Conservation (phyloP, 2,797 vertebrate genomes). For the Neosilurus mollespiculum region DNA sequence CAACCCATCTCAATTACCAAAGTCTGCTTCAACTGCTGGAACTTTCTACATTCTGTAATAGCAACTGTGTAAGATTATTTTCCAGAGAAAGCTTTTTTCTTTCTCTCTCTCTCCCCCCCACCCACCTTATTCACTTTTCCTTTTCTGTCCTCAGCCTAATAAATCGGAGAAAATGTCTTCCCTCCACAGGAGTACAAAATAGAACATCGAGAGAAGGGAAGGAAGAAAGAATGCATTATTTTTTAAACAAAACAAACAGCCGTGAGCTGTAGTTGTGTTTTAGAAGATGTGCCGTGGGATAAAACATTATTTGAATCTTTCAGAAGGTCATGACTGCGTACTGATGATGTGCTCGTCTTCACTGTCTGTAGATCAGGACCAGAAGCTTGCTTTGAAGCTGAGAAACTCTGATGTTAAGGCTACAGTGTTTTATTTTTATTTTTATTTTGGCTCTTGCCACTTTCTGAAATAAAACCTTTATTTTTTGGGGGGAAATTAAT, state of each 20-base stretch:
- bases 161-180: slow-evolving; percentile 58
- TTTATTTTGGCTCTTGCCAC: background rate
- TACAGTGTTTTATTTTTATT: background rate
- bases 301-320: slow-evolving; percentile 61
- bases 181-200: slow-evolving; percentile 58
- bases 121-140: background rate
- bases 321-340: slow-evolving; percentile 61
- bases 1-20: slow-evolving; percentile 59
- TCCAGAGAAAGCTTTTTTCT: slow-evolving; percentile 39
- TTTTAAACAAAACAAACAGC: slow-evolving; percentile 8
- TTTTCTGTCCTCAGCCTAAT: slow-evolving; percentile 59
- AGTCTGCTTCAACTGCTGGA: slow-evolving; percentile 41
- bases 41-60: slow-evolving; percentile 51
- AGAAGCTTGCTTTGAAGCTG: slow-evolving; percentile 8
- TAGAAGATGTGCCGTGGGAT: slow-evolving; percentile 61
- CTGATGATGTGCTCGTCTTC: slow-evolving; percentile 48
- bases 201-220: slow-evolving; percentile 35
- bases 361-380: slow-evolving; percentile 31
- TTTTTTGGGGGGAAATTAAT: background rate
- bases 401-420: background rate
- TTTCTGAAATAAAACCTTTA: background rate
- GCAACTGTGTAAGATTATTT: slow-evolving; percentile 43
- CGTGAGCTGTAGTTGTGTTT: slow-evolving; percentile 64
- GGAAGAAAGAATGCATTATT: slow-evolving; percentile 2
- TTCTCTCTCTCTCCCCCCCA: background rate